These are phyloP conservation scores for human (Homo sapiens) DNA, from an alignment of 2,113 vertebrate species.

Conservation along the genomic window DNA sequence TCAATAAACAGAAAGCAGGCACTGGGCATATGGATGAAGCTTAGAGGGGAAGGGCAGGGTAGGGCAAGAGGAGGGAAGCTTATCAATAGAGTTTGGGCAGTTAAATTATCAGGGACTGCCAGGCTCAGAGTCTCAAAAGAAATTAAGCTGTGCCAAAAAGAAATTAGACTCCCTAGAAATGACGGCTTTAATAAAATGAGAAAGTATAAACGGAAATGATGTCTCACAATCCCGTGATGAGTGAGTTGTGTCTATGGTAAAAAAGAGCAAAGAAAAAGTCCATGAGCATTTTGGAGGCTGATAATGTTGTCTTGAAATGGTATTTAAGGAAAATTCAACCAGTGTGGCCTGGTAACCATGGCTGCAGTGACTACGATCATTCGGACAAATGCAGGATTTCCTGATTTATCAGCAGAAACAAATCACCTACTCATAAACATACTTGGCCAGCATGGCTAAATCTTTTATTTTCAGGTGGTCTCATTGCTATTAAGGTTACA, in stretches of 20 bases:
- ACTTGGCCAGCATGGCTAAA: not conserved
- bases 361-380: not conserved
- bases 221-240: not conserved
- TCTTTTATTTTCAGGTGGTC: not conserved
- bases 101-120: not conserved
- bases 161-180: slow-evolving; percentile 2
- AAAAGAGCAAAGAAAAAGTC: not conserved
- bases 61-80: not conserved
- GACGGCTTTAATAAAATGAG: slow-evolving; percentile 48
- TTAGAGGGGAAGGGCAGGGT: not conserved
- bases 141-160: not conserved
- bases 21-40: not conserved
- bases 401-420: not conserved
- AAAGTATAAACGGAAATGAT: not conserved
- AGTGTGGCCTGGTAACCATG: not conserved
- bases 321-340: not conserved
- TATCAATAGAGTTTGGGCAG: not conserved
- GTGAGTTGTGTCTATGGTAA: not conserved
- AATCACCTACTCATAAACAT: not conserved
- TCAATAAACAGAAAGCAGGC: not conserved
- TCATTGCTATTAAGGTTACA: not conserved
- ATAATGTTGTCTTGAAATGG: not conserved
- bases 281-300: not conserved
- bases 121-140: not conserved
- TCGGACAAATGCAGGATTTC: not conserved